Percentiles rank a stretch among this genome's conserved stretches.
These are phyloP conservation scores for Temnopleurus reevesii DNA, from an alignment of 53 echinoderm and acorn worm genomes.

Conservation along the genomic window DNA sequence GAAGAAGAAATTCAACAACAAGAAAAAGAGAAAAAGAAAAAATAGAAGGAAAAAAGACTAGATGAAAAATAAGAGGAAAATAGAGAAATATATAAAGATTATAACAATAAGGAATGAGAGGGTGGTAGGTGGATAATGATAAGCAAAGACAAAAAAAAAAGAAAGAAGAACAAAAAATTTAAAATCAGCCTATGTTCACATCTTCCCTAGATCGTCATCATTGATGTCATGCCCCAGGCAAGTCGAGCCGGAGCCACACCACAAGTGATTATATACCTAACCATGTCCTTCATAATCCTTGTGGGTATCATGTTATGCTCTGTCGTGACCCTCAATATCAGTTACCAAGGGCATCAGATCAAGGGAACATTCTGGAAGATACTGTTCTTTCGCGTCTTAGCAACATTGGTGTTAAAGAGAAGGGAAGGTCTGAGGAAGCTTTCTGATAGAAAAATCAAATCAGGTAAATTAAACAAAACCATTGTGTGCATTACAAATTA, in stretches of 20 bases:
- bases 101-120: too few relatives aligned
- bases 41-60: too few relatives aligned
- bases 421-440: neutral
- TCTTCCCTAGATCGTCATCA: neutral
- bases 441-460: neutral
- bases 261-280: neutral
- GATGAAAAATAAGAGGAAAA: too few relatives aligned
- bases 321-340: neutral
- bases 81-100: too few relatives aligned
- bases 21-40: too few relatives aligned
- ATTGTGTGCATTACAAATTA: too few relatives aligned
- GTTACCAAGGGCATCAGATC: neutral
- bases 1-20: too few relatives aligned
- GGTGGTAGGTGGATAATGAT: too few relatives aligned
- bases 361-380: neutral
- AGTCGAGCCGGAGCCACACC: neutral
- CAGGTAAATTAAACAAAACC: neutral
- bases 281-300: neutral
- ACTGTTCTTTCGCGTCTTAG: conserved; percentile 3
- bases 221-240: neutral
- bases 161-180: too few relatives aligned
- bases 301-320: neutral
- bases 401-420: conserved; percentile 12
- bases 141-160: too few relatives aligned
- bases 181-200: too few relatives aligned